phyloP scores from a whole-genome alignment of 1,140 invertebrate genomes.

The Caenorhabditis elegans region DNA sequence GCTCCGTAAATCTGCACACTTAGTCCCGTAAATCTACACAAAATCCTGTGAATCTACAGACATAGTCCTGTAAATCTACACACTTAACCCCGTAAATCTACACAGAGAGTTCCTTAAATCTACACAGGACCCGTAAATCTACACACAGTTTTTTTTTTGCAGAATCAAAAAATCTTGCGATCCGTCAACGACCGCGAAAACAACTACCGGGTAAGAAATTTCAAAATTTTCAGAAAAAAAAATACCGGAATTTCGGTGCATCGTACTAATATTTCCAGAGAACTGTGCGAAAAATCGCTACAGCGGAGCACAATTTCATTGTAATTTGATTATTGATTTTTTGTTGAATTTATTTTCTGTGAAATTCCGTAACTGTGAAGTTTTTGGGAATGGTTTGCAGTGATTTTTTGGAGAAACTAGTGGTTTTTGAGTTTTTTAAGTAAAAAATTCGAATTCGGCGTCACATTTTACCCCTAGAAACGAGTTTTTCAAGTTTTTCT shows the following conservation, averaged over 20 bases:
- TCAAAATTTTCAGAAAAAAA: background rate
- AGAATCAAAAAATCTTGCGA: conserved; percentile 53
- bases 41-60: too few species aligned
- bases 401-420: too few species aligned
- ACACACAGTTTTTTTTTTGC: conserved; percentile 35
- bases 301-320: conserved; percentile 37
- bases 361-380: too few species aligned
- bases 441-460: too few species aligned
- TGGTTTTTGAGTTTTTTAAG: too few species aligned
- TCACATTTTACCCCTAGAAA: too few species aligned
- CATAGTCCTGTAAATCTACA: background rate
- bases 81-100: too few species aligned
- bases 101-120: background rate
- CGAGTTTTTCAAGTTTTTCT: too few species aligned
- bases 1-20: background rate
- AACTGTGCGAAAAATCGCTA: conserved; percentile 41
- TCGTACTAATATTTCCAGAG: conserved; percentile 43
- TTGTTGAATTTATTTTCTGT: too few species aligned
- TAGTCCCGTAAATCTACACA: too few species aligned
- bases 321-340: background rate
- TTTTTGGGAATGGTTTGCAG: too few species aligned
- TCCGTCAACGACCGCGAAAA: conserved; percentile 51
- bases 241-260: background rate
- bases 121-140: too few species aligned
- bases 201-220: conserved; percentile 50